These are phyloP conservation scores for Cricetomys ansorgei DNA, from an alignment of 2,113 vertebrate genomes.

Conservation along the genomic window DNA sequence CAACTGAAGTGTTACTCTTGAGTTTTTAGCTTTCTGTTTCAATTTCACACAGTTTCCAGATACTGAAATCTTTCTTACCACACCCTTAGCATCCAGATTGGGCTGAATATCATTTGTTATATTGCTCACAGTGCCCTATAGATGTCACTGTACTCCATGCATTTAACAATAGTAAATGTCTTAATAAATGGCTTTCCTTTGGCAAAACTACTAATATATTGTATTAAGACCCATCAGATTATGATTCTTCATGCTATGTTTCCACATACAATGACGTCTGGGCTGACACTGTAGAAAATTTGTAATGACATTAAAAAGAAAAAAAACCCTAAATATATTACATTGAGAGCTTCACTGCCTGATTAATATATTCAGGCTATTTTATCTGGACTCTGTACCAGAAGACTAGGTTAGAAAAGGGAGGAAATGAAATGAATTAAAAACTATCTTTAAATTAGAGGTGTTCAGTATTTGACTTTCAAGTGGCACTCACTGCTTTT, in stretches of 20 bases:
- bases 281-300: neutral
- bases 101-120: neutral
- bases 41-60: conserved; percentile 28
- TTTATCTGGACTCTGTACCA: neutral
- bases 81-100: conserved; percentile 34
- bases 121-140: conserved; percentile 77
- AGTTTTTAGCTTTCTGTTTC: conserved; percentile 69
- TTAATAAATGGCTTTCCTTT: conserved; percentile 63
- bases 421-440: neutral
- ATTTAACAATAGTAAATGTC: conserved; percentile 42
- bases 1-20: conserved; percentile 63
- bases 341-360: neutral
- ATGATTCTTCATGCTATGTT: neutral
- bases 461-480: conserved; percentile 38
- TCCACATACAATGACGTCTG: conserved; percentile 4
- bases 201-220: conserved; percentile 44
- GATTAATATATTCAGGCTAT: neutral
- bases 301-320: conserved; percentile 45
- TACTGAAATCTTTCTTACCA: conserved; percentile 54
- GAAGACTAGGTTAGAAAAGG: neutral
- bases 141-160: conserved; percentile 85
- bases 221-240: conserved; percentile 60
- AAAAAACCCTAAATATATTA: conserved; percentile 2
- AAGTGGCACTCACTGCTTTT: neutral
- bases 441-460: neutral